Base-by-base conservation (phyloP, 2,113 vertebrate genomes). In the Gobio gobio region DNA sequence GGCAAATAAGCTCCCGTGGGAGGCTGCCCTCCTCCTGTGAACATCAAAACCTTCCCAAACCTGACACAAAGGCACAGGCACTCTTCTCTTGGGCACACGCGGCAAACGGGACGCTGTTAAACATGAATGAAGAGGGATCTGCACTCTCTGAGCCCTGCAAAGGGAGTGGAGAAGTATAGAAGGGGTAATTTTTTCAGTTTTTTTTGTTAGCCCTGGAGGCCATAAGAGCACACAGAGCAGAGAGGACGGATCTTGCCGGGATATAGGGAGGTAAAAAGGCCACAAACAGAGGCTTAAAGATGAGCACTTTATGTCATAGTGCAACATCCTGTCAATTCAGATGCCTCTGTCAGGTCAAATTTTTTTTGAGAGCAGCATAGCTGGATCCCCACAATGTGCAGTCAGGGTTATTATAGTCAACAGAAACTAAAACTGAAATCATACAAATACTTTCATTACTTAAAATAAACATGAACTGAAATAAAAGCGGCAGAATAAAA, bases 121-220 rank as follows among this genome's bases (percentile, higher is more conserved):
- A 36, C 72, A 64, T 75, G 66, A 66, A 59, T 64, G 68, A 83
- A 51, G 49, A 63, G 49, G 40, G 47, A 83, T 74, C 56, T 74
- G 43, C 63, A 80, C 63, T 58, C 43, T 6, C 43, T 40, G n/a
- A 22, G 58, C 72, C 61, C 22, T 83, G 20, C n/a, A 20, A 84
- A 24, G 68, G 29, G 18, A n/a, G 49, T 40, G 26, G 45, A 72
- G 63, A 85, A 12, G 24, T 16, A 81, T 49, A 40, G 63, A 40
- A 10, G 43, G 66, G 82, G n/a, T 66, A n/a, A 61, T 87, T 87
- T 77, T 64, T 22, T 72, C 13, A 33, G 9, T 63, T 4, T n/a
- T n/a, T n/a, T n/a, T n/a, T 88, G 73, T 85, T 54, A 56, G 78
- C n/a, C 83, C 58, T 85, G 64, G 14, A 64, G 73, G 83, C 83